Evolutionary conservation across 2,888 invertebrate species (phyloP).

Genomic region (Portevinia maculata): DNA sequence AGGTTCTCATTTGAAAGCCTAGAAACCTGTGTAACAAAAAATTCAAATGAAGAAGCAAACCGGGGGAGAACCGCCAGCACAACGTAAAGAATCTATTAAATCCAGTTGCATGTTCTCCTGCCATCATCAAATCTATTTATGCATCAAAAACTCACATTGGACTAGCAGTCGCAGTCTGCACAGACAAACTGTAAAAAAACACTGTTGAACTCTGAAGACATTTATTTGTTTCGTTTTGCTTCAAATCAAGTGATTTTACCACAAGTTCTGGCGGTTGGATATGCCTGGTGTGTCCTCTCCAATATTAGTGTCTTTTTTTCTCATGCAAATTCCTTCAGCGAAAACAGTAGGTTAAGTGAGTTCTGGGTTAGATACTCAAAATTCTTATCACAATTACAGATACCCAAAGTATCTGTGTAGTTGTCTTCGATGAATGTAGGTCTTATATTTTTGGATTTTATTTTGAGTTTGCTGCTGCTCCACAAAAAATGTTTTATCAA

Average conservation of each 20-base stretch:
- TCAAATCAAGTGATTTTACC: slow-evolving; percentile 34
- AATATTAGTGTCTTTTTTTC: slow-evolving; percentile 29
- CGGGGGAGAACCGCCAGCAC: neutral
- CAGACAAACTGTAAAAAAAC: slow-evolving; percentile 28
- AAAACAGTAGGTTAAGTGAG: slow-evolving; percentile 2
- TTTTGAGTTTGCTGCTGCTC: slow-evolving; percentile 16
- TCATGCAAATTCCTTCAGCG: slow-evolving; percentile 11
- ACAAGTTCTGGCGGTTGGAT: slow-evolving; percentile 44
- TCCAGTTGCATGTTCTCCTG: slow-evolving; percentile 67
- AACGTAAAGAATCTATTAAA: slow-evolving; percentile 54
- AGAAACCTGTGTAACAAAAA: slow-evolving; percentile 16
- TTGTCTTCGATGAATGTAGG: slow-evolving; percentile 3
- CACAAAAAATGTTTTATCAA: slow-evolving; percentile 55
- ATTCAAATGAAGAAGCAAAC: slow-evolving; percentile 16
- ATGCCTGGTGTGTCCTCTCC: neutral
- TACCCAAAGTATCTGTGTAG: neutral
- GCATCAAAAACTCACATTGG: slow-evolving; percentile 55
- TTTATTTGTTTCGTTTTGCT: slow-evolving; percentile 2
- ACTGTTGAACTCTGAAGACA: slow-evolving; percentile 12
- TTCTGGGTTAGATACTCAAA: slow-evolving; percentile 7
- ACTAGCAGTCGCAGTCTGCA: slow-evolving; percentile 22
- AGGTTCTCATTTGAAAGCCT: slow-evolving; percentile 36
- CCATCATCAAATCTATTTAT: slow-evolving; percentile 70
- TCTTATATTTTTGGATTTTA: slow-evolving; percentile 23
- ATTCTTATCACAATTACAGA: slow-evolving; percentile 10